A percentile compares a stretch with the other conserved stretches of the same genome.
These are phyloP conservation scores for Steromphala cineraria DNA, from an alignment of 2,888 invertebrate species.

Conservation along the genomic window DNA sequence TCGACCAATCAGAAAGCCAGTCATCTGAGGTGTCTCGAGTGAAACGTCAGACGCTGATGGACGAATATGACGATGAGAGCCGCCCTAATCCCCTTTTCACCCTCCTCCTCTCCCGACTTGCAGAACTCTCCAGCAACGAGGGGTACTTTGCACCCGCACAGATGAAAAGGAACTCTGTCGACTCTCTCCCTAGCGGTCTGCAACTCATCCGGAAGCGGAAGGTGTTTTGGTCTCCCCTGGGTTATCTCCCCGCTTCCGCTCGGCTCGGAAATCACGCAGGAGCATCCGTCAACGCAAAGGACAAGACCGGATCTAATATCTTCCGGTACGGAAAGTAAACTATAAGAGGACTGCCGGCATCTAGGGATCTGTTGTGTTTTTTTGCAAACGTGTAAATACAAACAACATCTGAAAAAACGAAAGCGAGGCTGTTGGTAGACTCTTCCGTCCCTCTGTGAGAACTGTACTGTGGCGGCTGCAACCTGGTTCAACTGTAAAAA, in stretches of 20 bases:
- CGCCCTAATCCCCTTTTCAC: neutral
- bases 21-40: neutral
- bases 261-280: neutral
- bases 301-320: neutral
- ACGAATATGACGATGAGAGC: neutral
- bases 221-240: slow-evolving; percentile 8
- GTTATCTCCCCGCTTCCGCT: slow-evolving; percentile 18
- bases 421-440: no score
- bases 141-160: neutral
- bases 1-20: neutral
- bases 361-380: no score
- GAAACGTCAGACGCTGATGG: neutral
- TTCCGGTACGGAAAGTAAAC: slow-evolving; percentile 11
- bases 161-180: neutral
- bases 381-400: no score
- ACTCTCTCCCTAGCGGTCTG: neutral
- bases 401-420: no score
- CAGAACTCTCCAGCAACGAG: neutral
- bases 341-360: neutral
- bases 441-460: no score
- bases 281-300: neutral
- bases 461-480: no score
- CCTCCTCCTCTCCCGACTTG: neutral
- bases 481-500: no score
- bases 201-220: neutral